Base-by-base conservation (phyloP, 2,797 vertebrate species). In the Sebastes vulpes region DNA sequence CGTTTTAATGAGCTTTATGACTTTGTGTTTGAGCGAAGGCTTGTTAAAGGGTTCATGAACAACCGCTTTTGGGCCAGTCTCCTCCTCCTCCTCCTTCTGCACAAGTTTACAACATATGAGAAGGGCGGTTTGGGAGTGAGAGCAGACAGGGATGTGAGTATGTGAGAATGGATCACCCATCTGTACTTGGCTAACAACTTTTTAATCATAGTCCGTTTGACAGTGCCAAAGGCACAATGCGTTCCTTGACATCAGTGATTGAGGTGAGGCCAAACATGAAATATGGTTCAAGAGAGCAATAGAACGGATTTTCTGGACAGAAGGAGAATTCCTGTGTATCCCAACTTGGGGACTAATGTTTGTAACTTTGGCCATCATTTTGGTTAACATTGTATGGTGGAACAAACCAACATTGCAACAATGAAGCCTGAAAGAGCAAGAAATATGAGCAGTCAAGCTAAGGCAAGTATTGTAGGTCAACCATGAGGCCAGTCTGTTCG, bases 181-280 rank as follows among this genome's bases (percentile, higher is more conserved):
- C 79, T 82, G 81, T 53, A 75, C 85, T 91, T 91, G 84, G 78
- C 70, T 75, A 86, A 77, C 82, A 86, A 59, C 84, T 85, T 81
- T 90, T 81, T 73, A 87, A 89, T 90, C 77, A 79, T 67, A 77
- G 74, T 81, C 56, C 48, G 23, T 76, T 70, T 82, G 70, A 89
- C 71, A 68, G 64, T 78, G 88, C 87, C 89, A 91, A 81, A 83
- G 74, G 64, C 74, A 77, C 88, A 86, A 83, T 79, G 74, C 35
- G 11, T 69, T 81, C 54, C 77, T 87, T 81, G 65, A 88, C 84
- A 87, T 88, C 70, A 70, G 29, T 57, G 83, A 82, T 28, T 82
- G 81, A 89, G 80, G 78, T 77, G 53, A 78, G 23, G 85, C 81
- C 88, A 90, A 82, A 69, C 35, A 32, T 81, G 64, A 73, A 85